A percentile compares a stretch with the other conserved stretches of the same genome.
These are phyloP conservation scores for Epizoanthus ramosus DNA, from an alignment of 92 coral and sea anemone genomes.

Conservation along the genomic window DNA sequence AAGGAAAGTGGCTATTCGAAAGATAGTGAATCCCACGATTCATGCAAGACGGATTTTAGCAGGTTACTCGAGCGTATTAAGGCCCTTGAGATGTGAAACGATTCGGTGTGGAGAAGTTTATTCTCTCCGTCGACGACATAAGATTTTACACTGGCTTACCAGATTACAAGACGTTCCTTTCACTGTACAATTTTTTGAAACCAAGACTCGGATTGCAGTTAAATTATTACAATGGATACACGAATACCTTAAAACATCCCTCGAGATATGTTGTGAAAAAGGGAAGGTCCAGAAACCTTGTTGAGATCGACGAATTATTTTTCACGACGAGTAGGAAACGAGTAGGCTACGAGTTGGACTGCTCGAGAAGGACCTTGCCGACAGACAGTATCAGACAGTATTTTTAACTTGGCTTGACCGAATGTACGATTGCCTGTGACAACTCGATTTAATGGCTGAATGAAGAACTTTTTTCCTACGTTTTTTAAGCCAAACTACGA, in stretches of 20 bases:
- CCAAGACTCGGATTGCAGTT: slow-evolving; percentile 33
- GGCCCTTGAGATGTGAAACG: not conserved
- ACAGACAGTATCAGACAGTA: slow-evolving; percentile 39
- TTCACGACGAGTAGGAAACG: slow-evolving; percentile 24
- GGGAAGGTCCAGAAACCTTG: slow-evolving; percentile 34
- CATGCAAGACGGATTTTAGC: too few species aligned
- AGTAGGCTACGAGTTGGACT: too few species aligned
- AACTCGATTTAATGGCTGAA: slow-evolving; percentile 32
- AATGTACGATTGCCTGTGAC: slow-evolving; percentile 33
- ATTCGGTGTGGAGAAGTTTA: too few species aligned
- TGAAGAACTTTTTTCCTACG: slow-evolving; percentile 15
- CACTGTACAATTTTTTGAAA: slow-evolving; percentile 39
- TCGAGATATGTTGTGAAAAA: slow-evolving; percentile 36
- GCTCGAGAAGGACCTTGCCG: too few species aligned
- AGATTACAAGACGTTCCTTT: slow-evolving; percentile 16
- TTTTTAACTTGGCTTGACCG: slow-evolving; percentile 45
- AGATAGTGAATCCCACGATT: too few species aligned
- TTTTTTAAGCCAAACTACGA: slow-evolving; percentile 33
- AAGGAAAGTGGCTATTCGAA: too few species aligned
- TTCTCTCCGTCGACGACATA: slow-evolving; percentile 11
- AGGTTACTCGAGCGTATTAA: too few species aligned
- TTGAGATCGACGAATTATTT: slow-evolving; percentile 31
- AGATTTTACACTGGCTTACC: too few species aligned
- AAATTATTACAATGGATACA: slow-evolving; percentile 35
- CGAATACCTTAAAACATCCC: slow-evolving; percentile 38